Evolutionary conservation across 2,888 invertebrate species (phyloP).

Genomic region (Julus scanicus): DNA sequence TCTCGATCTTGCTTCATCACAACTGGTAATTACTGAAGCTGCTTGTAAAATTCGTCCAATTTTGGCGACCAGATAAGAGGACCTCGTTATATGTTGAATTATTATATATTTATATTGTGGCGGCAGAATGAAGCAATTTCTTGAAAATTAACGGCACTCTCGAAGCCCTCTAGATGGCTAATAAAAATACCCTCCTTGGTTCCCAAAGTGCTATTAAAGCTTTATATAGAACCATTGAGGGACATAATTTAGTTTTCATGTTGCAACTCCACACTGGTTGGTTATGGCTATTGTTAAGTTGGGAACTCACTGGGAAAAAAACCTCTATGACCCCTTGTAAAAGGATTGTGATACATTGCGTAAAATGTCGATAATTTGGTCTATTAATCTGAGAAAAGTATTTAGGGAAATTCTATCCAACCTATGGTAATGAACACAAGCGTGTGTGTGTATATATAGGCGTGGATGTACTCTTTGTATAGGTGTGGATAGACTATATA

Average conservation of each 20-base stretch:
- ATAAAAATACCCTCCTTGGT: background rate
- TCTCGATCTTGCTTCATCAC: background rate
- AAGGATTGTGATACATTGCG: background rate
- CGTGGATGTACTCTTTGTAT: too few relatives aligned
- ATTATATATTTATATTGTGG: constrained; percentile 15
- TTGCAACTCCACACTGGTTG: background rate
- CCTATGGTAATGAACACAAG: too few relatives aligned
- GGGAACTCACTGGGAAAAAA: background rate
- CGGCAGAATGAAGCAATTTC: background rate
- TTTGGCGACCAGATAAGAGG: background rate
- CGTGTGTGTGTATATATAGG: too few relatives aligned
- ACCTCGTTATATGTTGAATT: background rate
- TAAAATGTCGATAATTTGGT: background rate
- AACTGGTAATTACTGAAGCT: background rate
- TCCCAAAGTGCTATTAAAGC: constrained; percentile 23
- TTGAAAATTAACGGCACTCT: background rate
- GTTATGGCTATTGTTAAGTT: background rate
- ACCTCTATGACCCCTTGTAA: background rate
- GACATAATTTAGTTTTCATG: constrained; percentile 3
- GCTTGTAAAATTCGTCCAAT: background rate
- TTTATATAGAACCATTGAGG: background rate
- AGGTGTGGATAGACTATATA: too few relatives aligned
- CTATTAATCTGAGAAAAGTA: background rate
- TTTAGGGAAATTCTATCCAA: too few relatives aligned
- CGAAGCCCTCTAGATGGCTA: background rate